Evolutionary conservation across 2,888 invertebrate species (phyloP).

Genomic region (Clunio marinus): DNA sequence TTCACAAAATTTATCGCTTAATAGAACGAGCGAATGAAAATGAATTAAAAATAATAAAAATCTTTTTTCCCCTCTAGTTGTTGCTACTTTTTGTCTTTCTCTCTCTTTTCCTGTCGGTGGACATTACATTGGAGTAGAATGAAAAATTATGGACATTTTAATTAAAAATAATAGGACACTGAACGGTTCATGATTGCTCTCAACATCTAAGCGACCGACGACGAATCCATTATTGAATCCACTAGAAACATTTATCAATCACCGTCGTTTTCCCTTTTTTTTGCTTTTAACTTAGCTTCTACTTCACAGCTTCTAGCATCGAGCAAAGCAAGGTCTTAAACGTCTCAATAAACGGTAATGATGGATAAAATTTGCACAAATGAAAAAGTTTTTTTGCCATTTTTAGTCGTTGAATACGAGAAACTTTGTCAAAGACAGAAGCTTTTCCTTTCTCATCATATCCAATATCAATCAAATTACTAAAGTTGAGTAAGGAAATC

Average conservation of each 20-base stretch:
- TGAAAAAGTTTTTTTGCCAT: neutral
- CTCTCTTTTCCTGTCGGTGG: neutral
- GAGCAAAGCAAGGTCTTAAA: slow-evolving; percentile 2
- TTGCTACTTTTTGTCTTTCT: neutral
- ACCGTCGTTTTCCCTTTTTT: neutral
- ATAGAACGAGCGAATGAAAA: neutral
- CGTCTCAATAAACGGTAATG: slow-evolving; percentile 27
- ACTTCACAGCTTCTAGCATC: neutral
- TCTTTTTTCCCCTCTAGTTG: neutral
- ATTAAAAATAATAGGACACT: slow-evolving; percentile 32
- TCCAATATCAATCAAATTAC: slow-evolving; percentile 15
- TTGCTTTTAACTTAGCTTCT: neutral
- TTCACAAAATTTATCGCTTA: slow-evolving; percentile 16
- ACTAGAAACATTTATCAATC: slow-evolving; percentile 32
- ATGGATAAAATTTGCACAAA: neutral
- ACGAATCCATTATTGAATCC: slow-evolving; percentile 32
- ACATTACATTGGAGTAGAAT: neutral
- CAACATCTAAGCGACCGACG: slow-evolving; percentile 3
- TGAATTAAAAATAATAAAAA: slow-evolving; percentile 4
- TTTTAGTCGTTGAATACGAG: neutral
- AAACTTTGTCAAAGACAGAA: neutral
- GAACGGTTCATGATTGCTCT: slow-evolving; percentile 25
- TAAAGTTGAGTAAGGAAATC: slow-evolving; percentile 4
- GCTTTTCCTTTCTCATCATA: neutral
- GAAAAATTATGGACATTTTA: slow-evolving; percentile 36